Base-by-base conservation (phyloP, 1,140 invertebrate species). In the Meteorus sp. region DNA sequence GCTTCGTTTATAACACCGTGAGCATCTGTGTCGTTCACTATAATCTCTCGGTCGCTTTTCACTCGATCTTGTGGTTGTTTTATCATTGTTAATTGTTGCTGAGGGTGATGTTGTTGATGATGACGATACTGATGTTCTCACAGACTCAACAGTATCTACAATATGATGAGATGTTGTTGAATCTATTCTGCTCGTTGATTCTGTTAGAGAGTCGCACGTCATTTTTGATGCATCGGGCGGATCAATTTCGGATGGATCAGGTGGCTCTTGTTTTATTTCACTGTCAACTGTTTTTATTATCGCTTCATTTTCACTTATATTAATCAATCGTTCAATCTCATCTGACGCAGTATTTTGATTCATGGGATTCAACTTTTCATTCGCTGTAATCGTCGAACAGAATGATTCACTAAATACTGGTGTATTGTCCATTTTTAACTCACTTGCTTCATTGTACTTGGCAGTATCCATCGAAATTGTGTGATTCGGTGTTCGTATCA, bases 1-100 rank as follows among this genome's bases (percentile, higher is more conserved):
- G 8, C 83, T 83, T 29, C 84, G 76, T 63, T 81, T 84, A 50
- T 85, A 83, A 61, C 85, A 86, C n/a, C 79, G 80, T 9, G 83
- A 83, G 60, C 85, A 86, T 47, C 82, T 77, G 27, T 82, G 72
- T 39, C 75, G 68, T 8, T 78, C 79, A 7, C 70, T 78, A 9
- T 74, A 67, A 11, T 77, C 71, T 51, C 74, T 74, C 22, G 63
- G 73, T 2, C 71, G 70, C 56, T 75, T 73, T 22, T 65, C 61
- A 15, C 44, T 48, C 0, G 33, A 22, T 11, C 20, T 20, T 27
- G 7, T 5, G 11, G 22, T 44, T 19, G 51, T 31, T 23, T 17
- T 27, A 11, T 27, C 37, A 29, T 4, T 29, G 27, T 22, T 29
- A 6, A 55, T 33, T 29, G 29, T 25, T 0, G 17, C n/a, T 6